Conservation (phyloP, 1,140 invertebrate species). For the Drosophila persimilis region DNA sequence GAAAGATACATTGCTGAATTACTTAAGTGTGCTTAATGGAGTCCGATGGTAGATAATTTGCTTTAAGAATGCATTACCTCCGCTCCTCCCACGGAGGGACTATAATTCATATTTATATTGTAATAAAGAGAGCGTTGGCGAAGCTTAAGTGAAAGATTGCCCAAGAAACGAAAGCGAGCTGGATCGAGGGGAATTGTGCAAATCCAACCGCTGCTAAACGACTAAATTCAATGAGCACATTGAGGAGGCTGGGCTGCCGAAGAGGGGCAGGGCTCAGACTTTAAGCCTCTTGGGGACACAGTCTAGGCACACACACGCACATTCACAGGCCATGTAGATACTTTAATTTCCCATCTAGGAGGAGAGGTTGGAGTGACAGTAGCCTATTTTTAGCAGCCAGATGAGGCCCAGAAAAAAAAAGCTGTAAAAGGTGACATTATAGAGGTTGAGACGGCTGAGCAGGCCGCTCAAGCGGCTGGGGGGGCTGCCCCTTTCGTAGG, state of each 20-base stretch:
- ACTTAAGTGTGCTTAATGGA: conserved; percentile 13
- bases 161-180: conserved; percentile 34
- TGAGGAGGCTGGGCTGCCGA: not conserved
- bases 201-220: conserved; percentile 31
- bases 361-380: not conserved
- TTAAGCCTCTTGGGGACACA: not conserved
- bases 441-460: conserved; percentile 64
- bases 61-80: conserved; percentile 12
- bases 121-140: conserved; percentile 50
- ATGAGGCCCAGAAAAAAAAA: conserved; percentile 54
- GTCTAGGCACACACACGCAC: not conserved
- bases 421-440: conserved; percentile 68
- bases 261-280: not conserved
- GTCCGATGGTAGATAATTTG: conserved; percentile 9
- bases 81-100: not conserved
- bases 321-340: not conserved
- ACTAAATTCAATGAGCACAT: conserved; percentile 33
- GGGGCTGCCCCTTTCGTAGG: not conserved
- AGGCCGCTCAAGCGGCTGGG: conserved; percentile 16
- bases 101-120: conserved; percentile 52
- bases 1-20: not conserved
- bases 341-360: conserved; percentile 37
- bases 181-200: conserved; percentile 58
- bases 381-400: conserved; percentile 49
- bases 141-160: conserved; percentile 75